Evolutionary conservation across 2,113 vertebrate genomes (phyloP).

Genomic region (Dendropsophus ebraccatus): DNA sequence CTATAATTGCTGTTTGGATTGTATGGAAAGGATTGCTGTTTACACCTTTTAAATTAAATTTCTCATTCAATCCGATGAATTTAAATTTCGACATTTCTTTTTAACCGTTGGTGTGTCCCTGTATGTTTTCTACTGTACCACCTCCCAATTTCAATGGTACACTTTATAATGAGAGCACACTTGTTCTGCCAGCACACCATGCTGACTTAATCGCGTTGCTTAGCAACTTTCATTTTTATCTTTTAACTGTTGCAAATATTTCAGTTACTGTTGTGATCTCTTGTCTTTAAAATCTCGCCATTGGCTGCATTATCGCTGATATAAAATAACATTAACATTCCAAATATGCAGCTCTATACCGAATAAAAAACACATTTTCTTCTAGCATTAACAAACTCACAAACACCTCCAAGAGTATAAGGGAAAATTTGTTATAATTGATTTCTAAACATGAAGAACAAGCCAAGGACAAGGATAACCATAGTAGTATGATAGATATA

Average conservation of each 20-base stretch:
- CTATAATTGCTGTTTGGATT: background rate
- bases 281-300: constrained; percentile 9
- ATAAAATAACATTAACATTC: background rate
- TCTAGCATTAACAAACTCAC: background rate
- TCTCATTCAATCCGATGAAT: background rate
- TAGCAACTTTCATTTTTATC: constrained; percentile 47
- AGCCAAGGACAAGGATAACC: background rate
- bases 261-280: constrained; percentile 35
- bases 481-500: background rate
- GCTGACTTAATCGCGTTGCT: constrained; percentile 38
- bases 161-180: constrained; percentile 16
- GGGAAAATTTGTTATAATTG: background rate
- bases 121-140: background rate
- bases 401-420: background rate
- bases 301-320: constrained; percentile 1
- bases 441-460: background rate
- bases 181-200: constrained; percentile 4
- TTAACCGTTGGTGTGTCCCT: background rate
- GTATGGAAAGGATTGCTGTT: background rate
- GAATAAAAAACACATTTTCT: background rate
- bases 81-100: too few relatives aligned
- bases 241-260: constrained; percentile 45
- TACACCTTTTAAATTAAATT: background rate
- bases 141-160: constrained; percentile 7
- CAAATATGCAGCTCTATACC: background rate